phyloP scores from a whole-genome alignment of 2,797 vertebrate species.

The Potorous gilbertii region DNA sequence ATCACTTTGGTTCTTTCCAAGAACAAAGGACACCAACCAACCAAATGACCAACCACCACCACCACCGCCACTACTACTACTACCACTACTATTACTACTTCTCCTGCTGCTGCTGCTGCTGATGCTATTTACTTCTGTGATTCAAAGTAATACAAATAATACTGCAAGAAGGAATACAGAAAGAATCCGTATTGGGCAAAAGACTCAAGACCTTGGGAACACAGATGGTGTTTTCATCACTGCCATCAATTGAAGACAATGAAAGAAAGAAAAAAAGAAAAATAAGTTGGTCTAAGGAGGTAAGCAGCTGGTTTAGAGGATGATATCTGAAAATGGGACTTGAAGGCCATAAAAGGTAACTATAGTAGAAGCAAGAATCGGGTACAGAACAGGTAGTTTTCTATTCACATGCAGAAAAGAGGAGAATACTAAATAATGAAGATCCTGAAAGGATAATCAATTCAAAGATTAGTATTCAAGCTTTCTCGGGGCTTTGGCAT shows the following conservation, averaged over 20 bases:
- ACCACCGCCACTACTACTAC: rapidly evolving
- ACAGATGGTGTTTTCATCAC: background rate
- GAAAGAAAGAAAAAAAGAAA: background rate
- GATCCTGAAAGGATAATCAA: background rate
- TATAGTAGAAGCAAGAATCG: background rate
- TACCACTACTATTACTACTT: background rate
- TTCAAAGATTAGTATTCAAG: background rate
- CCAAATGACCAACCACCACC: too few relatives aligned
- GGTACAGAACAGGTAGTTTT: background rate
- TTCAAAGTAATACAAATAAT: background rate
- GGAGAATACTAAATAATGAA: background rate
- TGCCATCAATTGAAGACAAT: background rate
- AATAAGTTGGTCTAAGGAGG: background rate
- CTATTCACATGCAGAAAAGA: background rate
- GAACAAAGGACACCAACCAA: background rate
- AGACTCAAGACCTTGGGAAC: background rate
- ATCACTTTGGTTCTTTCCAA: background rate
- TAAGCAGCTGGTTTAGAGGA: background rate
- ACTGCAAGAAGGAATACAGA: background rate
- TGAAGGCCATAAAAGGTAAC: background rate
- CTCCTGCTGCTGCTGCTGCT: too few relatives aligned
- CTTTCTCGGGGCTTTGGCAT: background rate
- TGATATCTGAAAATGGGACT: background rate
- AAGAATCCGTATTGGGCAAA: background rate
- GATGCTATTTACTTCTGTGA: too few relatives aligned